Conservation (phyloP, 2,797 vertebrate species). For the Pelochelys cantorii region DNA sequence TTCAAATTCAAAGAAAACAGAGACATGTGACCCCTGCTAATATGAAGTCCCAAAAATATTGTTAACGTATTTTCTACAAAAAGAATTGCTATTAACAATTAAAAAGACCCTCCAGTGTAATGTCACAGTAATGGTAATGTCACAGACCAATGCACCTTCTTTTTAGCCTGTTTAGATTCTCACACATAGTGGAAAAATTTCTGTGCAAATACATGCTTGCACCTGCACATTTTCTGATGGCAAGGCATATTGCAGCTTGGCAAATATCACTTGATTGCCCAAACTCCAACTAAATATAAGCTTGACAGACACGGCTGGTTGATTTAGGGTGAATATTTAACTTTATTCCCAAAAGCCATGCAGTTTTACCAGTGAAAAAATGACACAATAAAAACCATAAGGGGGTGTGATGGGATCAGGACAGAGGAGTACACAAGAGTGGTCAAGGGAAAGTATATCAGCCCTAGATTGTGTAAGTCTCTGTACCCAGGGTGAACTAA, state of each 20-base stretch:
- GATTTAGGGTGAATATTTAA: constrained; percentile 72
- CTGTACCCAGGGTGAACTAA: too few relatives aligned
- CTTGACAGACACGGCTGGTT: constrained; percentile 37
- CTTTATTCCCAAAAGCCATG: constrained; percentile 41
- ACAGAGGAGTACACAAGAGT: too few relatives aligned
- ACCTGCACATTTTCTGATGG: background rate
- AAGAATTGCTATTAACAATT: background rate
- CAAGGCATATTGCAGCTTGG: constrained; percentile 17
- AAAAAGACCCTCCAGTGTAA: background rate
- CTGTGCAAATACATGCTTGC: background rate
- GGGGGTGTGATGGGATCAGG: too few relatives aligned
- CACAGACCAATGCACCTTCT: background rate
- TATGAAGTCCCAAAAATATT: background rate
- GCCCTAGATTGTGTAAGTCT: too few relatives aligned
- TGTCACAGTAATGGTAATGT: background rate
- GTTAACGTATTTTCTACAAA: background rate
- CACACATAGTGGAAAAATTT: background rate
- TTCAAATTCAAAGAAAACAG: background rate
- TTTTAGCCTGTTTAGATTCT: background rate
- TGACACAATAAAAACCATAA: background rate
- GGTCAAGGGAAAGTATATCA: too few relatives aligned
- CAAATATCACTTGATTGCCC: constrained; percentile 31
- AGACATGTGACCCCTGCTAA: accelerated
- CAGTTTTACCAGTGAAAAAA: constrained; percentile 34
- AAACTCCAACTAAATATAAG: constrained; percentile 55